Base-by-base conservation (phyloP, 2,888 invertebrate species). In the Linnaemya vulpina region DNA sequence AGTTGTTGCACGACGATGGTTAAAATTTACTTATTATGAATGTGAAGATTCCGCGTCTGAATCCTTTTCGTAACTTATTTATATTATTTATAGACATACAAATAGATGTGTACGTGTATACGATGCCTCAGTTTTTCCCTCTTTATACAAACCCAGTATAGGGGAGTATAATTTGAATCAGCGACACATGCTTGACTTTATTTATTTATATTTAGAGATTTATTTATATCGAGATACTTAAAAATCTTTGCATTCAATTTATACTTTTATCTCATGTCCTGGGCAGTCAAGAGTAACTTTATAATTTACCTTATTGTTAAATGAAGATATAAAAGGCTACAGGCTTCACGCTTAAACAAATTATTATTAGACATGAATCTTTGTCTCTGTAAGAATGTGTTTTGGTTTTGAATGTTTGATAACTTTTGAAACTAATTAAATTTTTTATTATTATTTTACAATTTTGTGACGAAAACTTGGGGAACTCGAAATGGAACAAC, bases 261-360 rank as follows among this genome's bases (percentile, higher is more conserved):
- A 67, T 75, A 79, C 25, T 46, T 30, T 20, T 13, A 46, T 13
- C 40, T 15, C 22, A 65, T 73, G 40, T 55, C n/a, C n/a, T n/a
- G 30, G 70, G 90, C 90, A 90, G 87, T 90, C 88, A 62, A 89
- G 87, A 89, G 89, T 89, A 89, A 91, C 88, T 89, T 90, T 89
- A 89, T 91, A 90, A 90, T 90, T 90, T 90, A 88, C 78, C 62
- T 30, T 65, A 63, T 73, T 43, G 58, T 71, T 62, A 40, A 13
- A 13, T 1, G 40, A 10, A 40, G 1, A 40, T 40, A 38, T 38
- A 38, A 38, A 38, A 38, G 38, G 11, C 1, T 15, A 3, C 49
- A 49, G 46, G 46, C 3, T 10, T 5, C 30, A 5, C 30, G n/a
- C n/a, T n/a, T n/a, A n/a, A n/a, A n/a, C n/a, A n/a, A n/a, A n/a